Conservation (phyloP, 2,797 vertebrate species). For the Pteropus rufus region DNA sequence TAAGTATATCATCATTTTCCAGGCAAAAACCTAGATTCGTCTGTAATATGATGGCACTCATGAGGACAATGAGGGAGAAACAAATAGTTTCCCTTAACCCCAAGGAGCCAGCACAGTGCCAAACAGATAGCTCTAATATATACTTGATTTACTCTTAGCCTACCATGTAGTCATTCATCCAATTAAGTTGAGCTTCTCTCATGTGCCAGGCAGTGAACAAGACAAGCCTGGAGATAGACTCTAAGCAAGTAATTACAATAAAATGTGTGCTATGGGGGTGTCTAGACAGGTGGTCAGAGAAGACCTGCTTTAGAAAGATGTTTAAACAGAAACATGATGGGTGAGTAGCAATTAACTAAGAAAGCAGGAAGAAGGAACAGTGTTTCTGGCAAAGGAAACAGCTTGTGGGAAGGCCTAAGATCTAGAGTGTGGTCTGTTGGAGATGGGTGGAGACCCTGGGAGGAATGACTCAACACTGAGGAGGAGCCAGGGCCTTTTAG, state of each 20-base stretch:
- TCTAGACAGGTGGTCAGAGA: not conserved
- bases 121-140: not conserved
- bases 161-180: not conserved
- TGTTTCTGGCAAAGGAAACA: not conserved
- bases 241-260: not conserved
- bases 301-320: not conserved
- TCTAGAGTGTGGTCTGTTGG: not conserved
- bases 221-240: not conserved
- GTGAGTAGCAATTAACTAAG: not conserved
- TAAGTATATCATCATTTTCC: slow-evolving; percentile 1
- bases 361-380: not conserved
- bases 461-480: not conserved
- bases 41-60: not conserved
- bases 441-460: not conserved
- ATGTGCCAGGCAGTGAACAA: not conserved
- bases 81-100: not conserved
- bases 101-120: not conserved
- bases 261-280: not conserved
- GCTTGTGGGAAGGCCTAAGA: not conserved
- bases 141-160: not conserved
- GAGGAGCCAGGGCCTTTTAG: not conserved
- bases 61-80: not conserved
- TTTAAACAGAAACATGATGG: not conserved
- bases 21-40: not conserved
- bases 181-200: not conserved